phyloP scores from a whole-genome alignment of 1,140 invertebrate genomes.

The Whitmania pigra region DNA sequence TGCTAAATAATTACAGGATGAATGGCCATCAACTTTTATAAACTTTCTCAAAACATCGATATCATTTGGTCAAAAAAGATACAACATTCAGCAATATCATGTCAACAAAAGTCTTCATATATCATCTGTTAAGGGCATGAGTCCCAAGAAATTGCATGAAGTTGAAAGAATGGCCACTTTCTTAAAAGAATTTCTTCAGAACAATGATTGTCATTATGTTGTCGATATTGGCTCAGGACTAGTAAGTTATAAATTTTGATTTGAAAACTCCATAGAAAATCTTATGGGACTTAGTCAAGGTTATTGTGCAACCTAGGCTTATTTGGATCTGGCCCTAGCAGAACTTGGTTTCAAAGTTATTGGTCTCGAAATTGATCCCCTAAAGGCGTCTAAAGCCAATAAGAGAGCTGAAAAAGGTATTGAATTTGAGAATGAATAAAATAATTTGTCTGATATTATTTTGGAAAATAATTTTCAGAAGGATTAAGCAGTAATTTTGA shows the following conservation, averaged over 20 bases:
- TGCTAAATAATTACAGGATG: slow-evolving; percentile 22
- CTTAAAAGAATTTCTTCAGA: slow-evolving; percentile 28
- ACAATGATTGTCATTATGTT: slow-evolving; percentile 25
- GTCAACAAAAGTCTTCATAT: slow-evolving; percentile 19
- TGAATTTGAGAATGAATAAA: slow-evolving; percentile 14
- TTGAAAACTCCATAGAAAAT: background rate
- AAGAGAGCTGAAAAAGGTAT: slow-evolving; percentile 19
- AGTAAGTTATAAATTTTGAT: slow-evolving; percentile 39
- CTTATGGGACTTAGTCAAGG: slow-evolving; percentile 6
- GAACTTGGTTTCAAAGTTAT: slow-evolving; percentile 29
- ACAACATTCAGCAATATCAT: background rate
- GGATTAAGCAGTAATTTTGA: slow-evolving; percentile 2
- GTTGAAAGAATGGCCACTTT: slow-evolving; percentile 31
- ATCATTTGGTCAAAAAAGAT: slow-evolving; percentile 23
- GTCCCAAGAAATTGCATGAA: slow-evolving; percentile 34
- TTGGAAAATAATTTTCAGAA: slow-evolving; percentile 9
- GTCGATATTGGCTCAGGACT: slow-evolving; percentile 42
- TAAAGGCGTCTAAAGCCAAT: slow-evolving; percentile 28
- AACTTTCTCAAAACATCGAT: slow-evolving; percentile 23
- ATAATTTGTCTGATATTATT: slow-evolving; percentile 3
- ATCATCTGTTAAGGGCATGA: slow-evolving; percentile 29
- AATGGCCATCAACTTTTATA: slow-evolving; percentile 26
- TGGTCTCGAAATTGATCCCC: slow-evolving; percentile 30
- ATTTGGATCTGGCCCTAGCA: slow-evolving; percentile 32
- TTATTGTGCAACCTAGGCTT: slow-evolving; percentile 32